A percentile compares a stretch with the other conserved stretches of the same genome.
Conservation (phyloP, 2,113 vertebrate genomes). For the Hylia prasina region DNA sequence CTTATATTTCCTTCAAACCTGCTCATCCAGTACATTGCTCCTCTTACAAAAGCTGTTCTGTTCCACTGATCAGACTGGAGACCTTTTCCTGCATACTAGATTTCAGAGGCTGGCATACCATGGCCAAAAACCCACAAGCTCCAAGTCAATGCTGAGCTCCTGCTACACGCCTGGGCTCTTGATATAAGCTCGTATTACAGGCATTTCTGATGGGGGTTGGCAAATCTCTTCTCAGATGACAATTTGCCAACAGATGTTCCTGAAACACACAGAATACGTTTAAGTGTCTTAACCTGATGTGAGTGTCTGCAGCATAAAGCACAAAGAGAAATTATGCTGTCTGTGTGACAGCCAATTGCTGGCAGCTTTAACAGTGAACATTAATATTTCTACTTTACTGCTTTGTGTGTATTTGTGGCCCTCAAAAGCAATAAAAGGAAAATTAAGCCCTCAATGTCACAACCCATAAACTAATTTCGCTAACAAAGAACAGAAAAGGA, state of each 20-base stretch:
- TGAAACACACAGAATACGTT: background rate
- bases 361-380: background rate
- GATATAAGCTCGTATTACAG: background rate
- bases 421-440: background rate
- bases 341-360: background rate
- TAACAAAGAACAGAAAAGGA: background rate
- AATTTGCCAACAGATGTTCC: background rate
- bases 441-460: background rate
- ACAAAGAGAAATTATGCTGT: background rate
- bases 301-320: background rate
- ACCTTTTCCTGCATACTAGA: background rate
- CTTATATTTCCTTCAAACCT: background rate
- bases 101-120: background rate
- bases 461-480: background rate
- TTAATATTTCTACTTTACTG: slow-evolving; percentile 6
- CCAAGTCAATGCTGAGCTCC: background rate
- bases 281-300: background rate
- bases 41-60: background rate
- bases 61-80: background rate
- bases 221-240: background rate
- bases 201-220: background rate
- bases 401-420: background rate
- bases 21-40: background rate
- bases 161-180: background rate
- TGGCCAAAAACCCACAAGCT: background rate